Evolutionary conservation across 2,113 vertebrate species (phyloP).

Genomic region (Rhipidura dahli): DNA sequence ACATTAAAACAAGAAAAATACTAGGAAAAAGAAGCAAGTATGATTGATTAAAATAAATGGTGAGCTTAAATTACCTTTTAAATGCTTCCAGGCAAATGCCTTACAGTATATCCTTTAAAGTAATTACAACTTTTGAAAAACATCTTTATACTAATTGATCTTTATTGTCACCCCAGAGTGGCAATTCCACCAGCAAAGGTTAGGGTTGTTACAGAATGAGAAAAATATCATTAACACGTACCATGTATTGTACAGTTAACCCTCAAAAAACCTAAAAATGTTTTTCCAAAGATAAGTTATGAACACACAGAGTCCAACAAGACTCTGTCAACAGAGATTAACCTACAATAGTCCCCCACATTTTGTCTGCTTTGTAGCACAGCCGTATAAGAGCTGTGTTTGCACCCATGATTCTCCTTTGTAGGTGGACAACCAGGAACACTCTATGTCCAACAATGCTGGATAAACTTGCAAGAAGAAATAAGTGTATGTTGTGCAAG

Average conservation of each 20-base stretch:
- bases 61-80: neutral
- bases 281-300: neutral
- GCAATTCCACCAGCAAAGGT: neutral
- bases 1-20: neutral
- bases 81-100: constrained; percentile 33
- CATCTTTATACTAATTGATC: neutral
- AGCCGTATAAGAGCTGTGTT: neutral
- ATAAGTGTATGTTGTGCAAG: neutral
- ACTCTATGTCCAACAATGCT: neutral
- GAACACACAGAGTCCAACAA: neutral
- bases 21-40: neutral
- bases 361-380: neutral
- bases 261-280: neutral
- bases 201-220: neutral
- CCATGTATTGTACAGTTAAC: neutral
- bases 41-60: neutral
- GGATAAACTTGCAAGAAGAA: neutral
- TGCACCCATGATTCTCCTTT: neutral
- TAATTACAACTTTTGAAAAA: neutral
- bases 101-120: neutral
- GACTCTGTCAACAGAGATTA: neutral
- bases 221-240: neutral
- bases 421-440: neutral
- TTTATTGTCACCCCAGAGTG: neutral
- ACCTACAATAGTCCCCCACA: neutral